Percentiles rank a stretch among this genome's conserved stretches.
Conservation (phyloP, 2,888 invertebrate species). For the Orchesellides sinensis region DNA sequence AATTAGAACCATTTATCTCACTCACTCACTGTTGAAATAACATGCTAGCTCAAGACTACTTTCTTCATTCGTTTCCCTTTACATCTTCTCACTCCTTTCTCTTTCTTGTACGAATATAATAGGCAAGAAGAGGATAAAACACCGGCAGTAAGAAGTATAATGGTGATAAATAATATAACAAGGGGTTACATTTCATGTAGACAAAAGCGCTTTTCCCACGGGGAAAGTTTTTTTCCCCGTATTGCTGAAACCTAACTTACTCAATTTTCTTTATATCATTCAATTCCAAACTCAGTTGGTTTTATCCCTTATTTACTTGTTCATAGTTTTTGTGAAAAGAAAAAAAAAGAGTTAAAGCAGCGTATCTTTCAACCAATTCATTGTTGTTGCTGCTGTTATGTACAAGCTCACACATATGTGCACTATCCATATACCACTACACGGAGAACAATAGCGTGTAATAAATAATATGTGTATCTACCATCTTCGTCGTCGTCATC, state of each 20-base stretch:
- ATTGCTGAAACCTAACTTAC: slow-evolving; percentile 40
- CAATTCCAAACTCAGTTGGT: background rate
- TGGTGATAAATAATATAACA: background rate
- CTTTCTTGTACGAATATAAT: background rate
- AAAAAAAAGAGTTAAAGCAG: too few relatives aligned
- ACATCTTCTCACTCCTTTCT: background rate
- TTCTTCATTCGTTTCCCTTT: background rate
- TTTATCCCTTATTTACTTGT: slow-evolving; percentile 2
- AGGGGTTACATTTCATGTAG: background rate
- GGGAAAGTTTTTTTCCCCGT: slow-evolving; percentile 49
- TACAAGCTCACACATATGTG: too few relatives aligned
- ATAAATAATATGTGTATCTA: too few relatives aligned
- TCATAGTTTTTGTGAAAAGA: too few relatives aligned
- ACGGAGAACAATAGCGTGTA: too few relatives aligned
- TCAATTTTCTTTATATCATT: slow-evolving; percentile 35
- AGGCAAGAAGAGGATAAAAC: background rate
- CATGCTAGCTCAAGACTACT: background rate
- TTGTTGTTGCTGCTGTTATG: too few relatives aligned
- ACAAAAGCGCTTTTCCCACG: slow-evolving; percentile 33
- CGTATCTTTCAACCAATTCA: too few relatives aligned
- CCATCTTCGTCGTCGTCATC: too few relatives aligned
- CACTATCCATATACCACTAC: too few relatives aligned
- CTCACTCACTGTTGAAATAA: slow-evolving; percentile 20
- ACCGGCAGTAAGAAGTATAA: background rate
- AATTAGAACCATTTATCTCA: slow-evolving; percentile 34